phyloP scores from a whole-genome alignment of 1,140 invertebrate species.

The Oreohelix idahoensis region DNA sequence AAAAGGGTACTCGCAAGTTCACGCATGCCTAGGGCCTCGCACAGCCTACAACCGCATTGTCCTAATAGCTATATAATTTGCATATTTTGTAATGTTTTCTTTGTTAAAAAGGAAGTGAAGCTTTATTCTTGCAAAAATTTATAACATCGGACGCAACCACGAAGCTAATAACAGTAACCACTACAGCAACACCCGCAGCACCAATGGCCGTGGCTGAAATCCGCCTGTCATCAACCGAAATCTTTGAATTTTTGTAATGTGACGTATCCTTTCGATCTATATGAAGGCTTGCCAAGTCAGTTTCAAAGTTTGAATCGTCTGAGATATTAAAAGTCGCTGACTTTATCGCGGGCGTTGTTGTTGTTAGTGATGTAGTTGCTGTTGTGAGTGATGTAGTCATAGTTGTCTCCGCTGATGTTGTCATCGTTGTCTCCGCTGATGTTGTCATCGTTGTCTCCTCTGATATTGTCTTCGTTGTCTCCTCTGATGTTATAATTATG shows the following conservation, averaged over 20 bases:
- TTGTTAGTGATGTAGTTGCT: neutral
- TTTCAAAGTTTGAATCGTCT: neutral
- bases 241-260: neutral
- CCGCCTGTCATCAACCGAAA: neutral
- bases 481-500: too few species aligned
- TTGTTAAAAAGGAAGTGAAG: too few species aligned
- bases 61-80: too few species aligned
- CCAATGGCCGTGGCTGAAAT: neutral
- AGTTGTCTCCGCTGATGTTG: neutral
- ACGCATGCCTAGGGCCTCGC: too few species aligned
- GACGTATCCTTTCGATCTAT: neutral
- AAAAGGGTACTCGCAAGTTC: too few species aligned
- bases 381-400: neutral
- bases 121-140: too few species aligned
- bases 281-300: neutral
- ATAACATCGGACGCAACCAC: neutral
- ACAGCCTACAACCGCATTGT: too few species aligned
- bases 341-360: neutral
- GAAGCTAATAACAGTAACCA: neutral
- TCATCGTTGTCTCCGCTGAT: neutral
- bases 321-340: neutral
- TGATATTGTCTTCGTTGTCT: neutral
- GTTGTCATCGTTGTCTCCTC: neutral
- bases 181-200: neutral
- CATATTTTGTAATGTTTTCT: too few species aligned